A percentile compares a stretch with the other conserved stretches of the same genome.
These are phyloP conservation scores for Australoheros facetus DNA, from an alignment of 2,797 vertebrate genomes.

Conservation along the genomic window DNA sequence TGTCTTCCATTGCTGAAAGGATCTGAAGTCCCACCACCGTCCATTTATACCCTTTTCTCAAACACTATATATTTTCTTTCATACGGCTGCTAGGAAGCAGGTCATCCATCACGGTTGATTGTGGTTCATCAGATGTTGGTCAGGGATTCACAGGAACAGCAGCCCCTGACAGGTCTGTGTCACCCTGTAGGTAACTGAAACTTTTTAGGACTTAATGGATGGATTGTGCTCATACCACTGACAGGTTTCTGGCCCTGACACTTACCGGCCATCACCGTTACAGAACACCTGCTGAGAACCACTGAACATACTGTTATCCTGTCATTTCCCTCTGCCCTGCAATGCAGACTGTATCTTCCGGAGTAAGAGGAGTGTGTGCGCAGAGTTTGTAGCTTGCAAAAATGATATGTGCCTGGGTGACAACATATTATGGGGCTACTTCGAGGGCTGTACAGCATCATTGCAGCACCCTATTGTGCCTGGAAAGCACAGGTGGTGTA, in stretches of 20 bases:
- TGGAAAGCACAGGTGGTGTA: slow-evolving; percentile 39
- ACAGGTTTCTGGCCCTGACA: slow-evolving; percentile 39
- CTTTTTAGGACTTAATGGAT: slow-evolving; percentile 22
- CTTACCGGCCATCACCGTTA: neutral
- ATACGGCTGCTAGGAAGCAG: slow-evolving; percentile 3
- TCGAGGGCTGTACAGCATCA: slow-evolving; percentile 7
- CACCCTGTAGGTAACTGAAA: slow-evolving; percentile 43
- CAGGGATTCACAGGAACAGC: slow-evolving; percentile 29
- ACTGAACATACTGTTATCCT: slow-evolving; percentile 26
- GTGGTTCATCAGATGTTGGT: slow-evolving; percentile 23
- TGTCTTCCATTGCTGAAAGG: neutral
- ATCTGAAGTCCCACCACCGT: slow-evolving; percentile 3
- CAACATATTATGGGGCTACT: slow-evolving; percentile 38
- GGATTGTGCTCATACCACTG: slow-evolving; percentile 24
- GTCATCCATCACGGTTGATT: slow-evolving; percentile 55
- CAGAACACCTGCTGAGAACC: slow-evolving; percentile 35
- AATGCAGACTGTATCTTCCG: slow-evolving; percentile 2
- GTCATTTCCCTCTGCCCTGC: slow-evolving; percentile 25
- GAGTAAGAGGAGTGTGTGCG: slow-evolving; percentile 7
- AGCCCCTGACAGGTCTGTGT: slow-evolving; percentile 30
- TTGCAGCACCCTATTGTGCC: slow-evolving; percentile 22
- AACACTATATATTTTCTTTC: slow-evolving; percentile 32
- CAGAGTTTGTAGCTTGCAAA: neutral
- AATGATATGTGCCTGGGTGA: slow-evolving; percentile 42
- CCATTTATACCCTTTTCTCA: slow-evolving; percentile 18